Evolutionary conservation across 2,888 invertebrate species (phyloP), one percentile per base, ranked within the genome.

Genomic region (Parnassius apollo): DNA sequence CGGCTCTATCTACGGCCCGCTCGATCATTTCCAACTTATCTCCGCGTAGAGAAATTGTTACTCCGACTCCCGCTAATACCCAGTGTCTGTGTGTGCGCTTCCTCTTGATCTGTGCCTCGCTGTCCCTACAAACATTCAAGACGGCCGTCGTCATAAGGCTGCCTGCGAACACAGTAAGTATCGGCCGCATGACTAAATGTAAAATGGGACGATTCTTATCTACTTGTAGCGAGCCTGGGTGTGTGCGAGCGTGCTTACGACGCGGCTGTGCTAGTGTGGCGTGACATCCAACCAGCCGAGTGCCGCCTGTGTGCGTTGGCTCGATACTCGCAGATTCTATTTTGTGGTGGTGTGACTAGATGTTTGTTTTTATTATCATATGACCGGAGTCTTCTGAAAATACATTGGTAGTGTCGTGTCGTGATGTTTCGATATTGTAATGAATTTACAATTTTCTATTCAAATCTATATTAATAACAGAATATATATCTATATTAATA

Each of bases 321-420:
- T 90, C 90, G 83, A 89, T 91, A 89, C 83, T 90, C 81, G 77
- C 73, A 65, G 69, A 82, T 88, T 89, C 89, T 91, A 91, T 91
- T 91, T 90, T 88, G 88, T 85, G 86, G 80, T 83, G 75, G 80
- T 84, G 84, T 81, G 81, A 80, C 86, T 86, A 85, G 81, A 85
- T 91, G 91, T 91, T 91, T 91, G 91, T 91, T 91, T 91, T 91
- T 91, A 91, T 91, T 90, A 90, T 89, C 89, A 88, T 87, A 86
- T 86, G 90, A 86, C 85, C 81, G 82, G 79, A 77, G 80, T 82
- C 80, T 82, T 78, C 73, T 85, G 77, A 80, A 78, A 73, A 71
- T 63, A 63, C 63, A 56, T 56, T 59, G 18, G 42, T 51, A 35
- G 13, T 35, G 44, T 59, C 13, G 55, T 22, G 25, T 59, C 13